Conservation (phyloP, 1,140 invertebrate species). For the Cataglyphis hispanica region DNA sequence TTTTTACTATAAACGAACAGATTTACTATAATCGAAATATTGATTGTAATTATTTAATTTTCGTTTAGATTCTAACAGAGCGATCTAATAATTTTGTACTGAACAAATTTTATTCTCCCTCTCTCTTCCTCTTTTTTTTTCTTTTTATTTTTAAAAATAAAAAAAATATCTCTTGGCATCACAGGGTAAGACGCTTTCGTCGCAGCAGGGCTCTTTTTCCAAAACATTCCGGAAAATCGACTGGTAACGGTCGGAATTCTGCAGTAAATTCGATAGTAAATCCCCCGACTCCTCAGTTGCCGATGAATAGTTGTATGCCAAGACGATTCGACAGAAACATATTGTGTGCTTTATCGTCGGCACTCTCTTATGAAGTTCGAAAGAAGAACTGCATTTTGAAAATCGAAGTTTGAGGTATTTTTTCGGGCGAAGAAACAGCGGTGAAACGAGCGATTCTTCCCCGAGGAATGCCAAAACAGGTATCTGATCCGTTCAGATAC, state of each 20-base stretch:
- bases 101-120: not conserved
- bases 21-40: not conserved
- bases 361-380: not conserved
- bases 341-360: slow-evolving; percentile 35
- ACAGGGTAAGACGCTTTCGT: not conserved
- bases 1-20: not conserved
- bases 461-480: slow-evolving; percentile 9
- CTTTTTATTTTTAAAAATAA: not conserved
- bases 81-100: not conserved
- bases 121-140: not conserved
- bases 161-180: not conserved
- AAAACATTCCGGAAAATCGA: not conserved
- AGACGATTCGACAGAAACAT: not conserved
- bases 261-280: slow-evolving; percentile 35
- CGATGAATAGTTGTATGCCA: not conserved
- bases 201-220: not conserved
- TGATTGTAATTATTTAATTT: not conserved
- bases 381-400: not conserved
- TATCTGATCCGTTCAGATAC: slow-evolving; percentile 27
- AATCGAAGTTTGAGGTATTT: slow-evolving; percentile 13
- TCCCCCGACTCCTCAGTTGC: not conserved
- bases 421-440: slow-evolving; percentile 31
- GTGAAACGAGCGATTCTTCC: not conserved
- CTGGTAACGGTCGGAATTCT: not conserved
- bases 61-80: not conserved